Percentiles rank a stretch among this genome's conserved stretches.
phyloP scores from a whole-genome alignment of 2,113 vertebrate genomes.

The Boulengeromyrus knoepffleri region DNA sequence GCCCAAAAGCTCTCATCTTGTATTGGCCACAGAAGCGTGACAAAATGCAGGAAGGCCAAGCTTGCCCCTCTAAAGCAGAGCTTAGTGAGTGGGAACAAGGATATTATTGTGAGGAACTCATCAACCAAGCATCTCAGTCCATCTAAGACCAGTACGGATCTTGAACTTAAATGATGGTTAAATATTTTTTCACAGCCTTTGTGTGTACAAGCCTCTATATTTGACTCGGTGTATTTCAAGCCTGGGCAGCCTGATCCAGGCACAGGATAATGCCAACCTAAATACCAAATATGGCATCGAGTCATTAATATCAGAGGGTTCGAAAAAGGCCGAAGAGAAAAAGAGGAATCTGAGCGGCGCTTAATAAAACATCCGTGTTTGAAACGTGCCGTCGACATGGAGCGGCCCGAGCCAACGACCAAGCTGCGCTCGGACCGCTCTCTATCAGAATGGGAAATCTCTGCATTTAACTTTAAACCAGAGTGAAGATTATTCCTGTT shows the following conservation, averaged over 20 bases:
- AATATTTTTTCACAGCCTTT: slow-evolving; percentile 34
- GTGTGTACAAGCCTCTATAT: slow-evolving; percentile 16
- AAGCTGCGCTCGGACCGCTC: slow-evolving; percentile 64
- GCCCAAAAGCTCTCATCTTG: neutral
- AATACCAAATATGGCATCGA: slow-evolving; percentile 38
- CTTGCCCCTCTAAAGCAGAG: neutral
- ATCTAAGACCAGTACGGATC: slow-evolving; percentile 24
- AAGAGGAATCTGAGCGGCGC: slow-evolving; percentile 11
- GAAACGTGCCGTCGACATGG: slow-evolving; percentile 21
- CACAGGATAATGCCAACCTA: slow-evolving; percentile 34
- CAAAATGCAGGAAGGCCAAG: neutral
- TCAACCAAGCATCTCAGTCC: neutral
- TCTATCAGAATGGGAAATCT: slow-evolving; percentile 60
- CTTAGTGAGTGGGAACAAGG: slow-evolving; percentile 19
- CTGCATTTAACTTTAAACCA: slow-evolving; percentile 67
- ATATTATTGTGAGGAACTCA: slow-evolving; percentile 19
- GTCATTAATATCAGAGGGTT: slow-evolving; percentile 28
- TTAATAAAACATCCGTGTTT: slow-evolving; percentile 31
- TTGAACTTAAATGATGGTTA: slow-evolving; percentile 27
- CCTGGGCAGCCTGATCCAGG: slow-evolving; percentile 30
- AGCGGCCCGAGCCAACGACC: slow-evolving; percentile 23
- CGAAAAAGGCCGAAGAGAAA: neutral
- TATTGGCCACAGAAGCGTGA: neutral
- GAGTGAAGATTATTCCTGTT: slow-evolving; percentile 68
- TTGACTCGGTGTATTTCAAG: slow-evolving; percentile 31